Conservation (phyloP, 2,888 invertebrate genomes). For the Lasioglossum zephyrum region DNA sequence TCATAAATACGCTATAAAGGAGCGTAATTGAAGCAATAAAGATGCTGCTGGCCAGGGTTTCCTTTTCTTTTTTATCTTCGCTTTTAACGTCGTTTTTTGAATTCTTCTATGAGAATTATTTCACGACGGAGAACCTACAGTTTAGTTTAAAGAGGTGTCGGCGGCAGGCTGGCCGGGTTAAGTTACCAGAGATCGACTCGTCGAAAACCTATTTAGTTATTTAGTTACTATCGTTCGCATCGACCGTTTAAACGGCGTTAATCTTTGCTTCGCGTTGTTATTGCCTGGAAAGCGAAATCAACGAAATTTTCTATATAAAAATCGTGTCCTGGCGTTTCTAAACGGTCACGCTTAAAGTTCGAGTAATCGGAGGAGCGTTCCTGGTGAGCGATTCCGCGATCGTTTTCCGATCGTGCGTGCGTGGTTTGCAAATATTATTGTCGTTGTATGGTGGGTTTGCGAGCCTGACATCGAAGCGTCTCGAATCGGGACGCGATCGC, state of each 20-base stretch:
- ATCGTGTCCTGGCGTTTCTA: background rate
- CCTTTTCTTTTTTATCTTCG: too few relatives aligned
- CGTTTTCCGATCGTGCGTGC: background rate
- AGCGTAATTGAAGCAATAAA: background rate
- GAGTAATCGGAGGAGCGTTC: background rate
- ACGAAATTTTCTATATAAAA: background rate
- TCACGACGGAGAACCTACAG: too few relatives aligned
- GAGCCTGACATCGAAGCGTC: conserved; percentile 14
- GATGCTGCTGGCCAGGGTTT: too few relatives aligned
- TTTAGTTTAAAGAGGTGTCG: too few relatives aligned
- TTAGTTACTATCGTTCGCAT: background rate
- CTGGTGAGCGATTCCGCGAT: background rate
- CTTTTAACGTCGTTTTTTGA: too few relatives aligned
- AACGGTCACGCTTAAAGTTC: background rate
- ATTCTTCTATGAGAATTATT: too few relatives aligned
- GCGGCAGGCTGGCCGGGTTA: too few relatives aligned
- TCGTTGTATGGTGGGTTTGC: background rate
- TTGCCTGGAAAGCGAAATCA: background rate
- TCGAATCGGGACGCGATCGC: conserved; percentile 39
- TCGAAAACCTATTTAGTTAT: background rate
- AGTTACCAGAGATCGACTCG: background rate
- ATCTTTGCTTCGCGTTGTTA: background rate
- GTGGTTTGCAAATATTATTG: background rate
- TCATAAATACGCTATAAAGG: background rate
- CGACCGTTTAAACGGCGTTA: background rate